Conservation (phyloP, 2,113 vertebrate species). For the Peucedramus taeniatus region DNA sequence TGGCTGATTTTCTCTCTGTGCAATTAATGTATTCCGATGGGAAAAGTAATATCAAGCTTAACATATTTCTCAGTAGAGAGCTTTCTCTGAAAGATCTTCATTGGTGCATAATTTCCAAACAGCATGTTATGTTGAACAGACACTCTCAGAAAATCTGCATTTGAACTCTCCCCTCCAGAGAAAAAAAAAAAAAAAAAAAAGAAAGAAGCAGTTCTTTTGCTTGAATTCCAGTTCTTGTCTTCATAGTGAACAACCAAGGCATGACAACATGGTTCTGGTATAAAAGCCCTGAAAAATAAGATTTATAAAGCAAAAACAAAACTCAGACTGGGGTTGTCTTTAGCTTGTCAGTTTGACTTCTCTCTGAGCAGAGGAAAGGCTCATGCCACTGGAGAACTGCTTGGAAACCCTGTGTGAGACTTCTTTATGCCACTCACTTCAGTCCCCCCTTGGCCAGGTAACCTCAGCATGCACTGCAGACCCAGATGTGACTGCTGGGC, state of each 20-base stretch:
- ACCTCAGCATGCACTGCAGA: not conserved
- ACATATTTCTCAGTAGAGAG: not conserved
- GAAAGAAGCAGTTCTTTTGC: not conserved
- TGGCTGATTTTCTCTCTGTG: not conserved
- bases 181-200: not conserved
- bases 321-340: not conserved
- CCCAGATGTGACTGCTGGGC: rapidly evolving
- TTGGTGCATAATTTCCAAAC: not conserved
- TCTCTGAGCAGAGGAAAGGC: not conserved
- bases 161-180: not conserved
- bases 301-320: not conserved
- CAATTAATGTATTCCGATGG: slow-evolving; percentile 11
- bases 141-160: not conserved
- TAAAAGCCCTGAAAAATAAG: not conserved
- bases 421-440: not conserved
- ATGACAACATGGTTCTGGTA: not conserved
- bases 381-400: not conserved
- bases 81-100: not conserved
- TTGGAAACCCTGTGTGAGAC: not conserved
- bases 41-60: not conserved
- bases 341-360: slow-evolving; percentile 2
- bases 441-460: not conserved
- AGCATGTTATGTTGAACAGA: not conserved
- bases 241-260: not conserved
- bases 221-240: not conserved